Percentiles rank a stretch among this genome's conserved stretches.
Evolutionary conservation across 2,888 invertebrate genomes (phyloP).

Genomic region (Amblyjoppa fuscipennis): DNA sequence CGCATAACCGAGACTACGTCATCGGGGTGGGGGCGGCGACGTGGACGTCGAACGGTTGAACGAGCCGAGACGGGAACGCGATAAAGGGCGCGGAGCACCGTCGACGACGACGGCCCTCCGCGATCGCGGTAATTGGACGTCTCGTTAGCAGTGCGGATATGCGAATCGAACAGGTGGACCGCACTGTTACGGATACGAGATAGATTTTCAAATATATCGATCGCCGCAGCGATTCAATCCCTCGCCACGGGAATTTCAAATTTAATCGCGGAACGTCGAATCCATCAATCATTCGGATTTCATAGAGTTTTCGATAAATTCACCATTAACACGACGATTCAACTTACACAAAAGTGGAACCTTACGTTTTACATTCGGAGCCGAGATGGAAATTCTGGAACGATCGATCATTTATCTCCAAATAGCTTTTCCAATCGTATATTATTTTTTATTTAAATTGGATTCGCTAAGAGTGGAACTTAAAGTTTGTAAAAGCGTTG

Average conservation of each 20-base stretch:
- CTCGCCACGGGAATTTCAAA: neutral
- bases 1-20: conserved; percentile 60
- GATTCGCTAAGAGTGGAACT: neutral
- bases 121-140: conserved; percentile 76
- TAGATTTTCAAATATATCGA: conserved; percentile 15
- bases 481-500: neutral
- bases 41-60: conserved; percentile 33
- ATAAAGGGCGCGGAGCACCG: conserved; percentile 18
- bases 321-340: neutral
- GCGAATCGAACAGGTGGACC: conserved; percentile 67
- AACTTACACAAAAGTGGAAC: neutral
- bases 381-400: neutral
- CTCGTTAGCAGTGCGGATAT: conserved; percentile 74
- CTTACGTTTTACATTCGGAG: neutral
- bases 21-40: conserved; percentile 3
- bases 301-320: neutral
- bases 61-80: neutral
- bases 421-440: neutral
- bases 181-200: conserved; percentile 46
- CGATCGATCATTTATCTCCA: neutral
- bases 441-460: neutral
- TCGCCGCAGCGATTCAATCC: neutral
- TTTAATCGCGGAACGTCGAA: neutral
- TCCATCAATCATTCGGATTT: neutral
- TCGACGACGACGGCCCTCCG: conserved; percentile 43